Conservation (phyloP, 2,113 vertebrate genomes). For the Cryptotis parvus region DNA sequence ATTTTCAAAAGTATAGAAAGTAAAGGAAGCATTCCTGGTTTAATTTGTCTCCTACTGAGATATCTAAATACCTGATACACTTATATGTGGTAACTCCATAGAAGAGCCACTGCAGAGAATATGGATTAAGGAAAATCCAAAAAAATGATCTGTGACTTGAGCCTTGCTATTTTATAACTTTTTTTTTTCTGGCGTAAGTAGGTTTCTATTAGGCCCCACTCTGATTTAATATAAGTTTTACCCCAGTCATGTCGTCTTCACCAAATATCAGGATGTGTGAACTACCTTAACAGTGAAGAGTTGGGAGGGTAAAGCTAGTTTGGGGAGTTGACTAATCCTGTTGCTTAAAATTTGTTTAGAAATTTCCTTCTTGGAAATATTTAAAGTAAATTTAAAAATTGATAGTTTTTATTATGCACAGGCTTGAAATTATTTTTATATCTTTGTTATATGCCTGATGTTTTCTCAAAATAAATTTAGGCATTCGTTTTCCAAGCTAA, state of each 20-base stretch:
- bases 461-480: constrained; percentile 63
- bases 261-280: background rate
- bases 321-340: background rate
- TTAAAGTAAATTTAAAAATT: constrained; percentile 49
- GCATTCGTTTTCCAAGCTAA: constrained; percentile 42
- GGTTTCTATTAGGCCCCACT: background rate
- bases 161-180: background rate
- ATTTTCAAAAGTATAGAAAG: constrained; percentile 54
- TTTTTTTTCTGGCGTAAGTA: background rate
- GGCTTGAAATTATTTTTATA: constrained; percentile 34
- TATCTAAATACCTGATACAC: background rate
- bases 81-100: background rate
- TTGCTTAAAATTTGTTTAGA: constrained; percentile 38
- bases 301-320: background rate
- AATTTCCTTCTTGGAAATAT: constrained; percentile 9
- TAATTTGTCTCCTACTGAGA: constrained; percentile 6
- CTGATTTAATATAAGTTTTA: background rate
- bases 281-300: background rate
- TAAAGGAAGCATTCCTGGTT: background rate
- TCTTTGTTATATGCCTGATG: constrained; percentile 43
- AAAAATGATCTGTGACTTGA: background rate
- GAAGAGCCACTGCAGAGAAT: constrained; percentile 26
- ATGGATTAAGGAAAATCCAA: background rate
- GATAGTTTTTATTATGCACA: background rate
- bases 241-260: background rate